Evolutionary conservation across 2,888 invertebrate genomes (phyloP).

Genomic region (Ditula angustiorana): DNA sequence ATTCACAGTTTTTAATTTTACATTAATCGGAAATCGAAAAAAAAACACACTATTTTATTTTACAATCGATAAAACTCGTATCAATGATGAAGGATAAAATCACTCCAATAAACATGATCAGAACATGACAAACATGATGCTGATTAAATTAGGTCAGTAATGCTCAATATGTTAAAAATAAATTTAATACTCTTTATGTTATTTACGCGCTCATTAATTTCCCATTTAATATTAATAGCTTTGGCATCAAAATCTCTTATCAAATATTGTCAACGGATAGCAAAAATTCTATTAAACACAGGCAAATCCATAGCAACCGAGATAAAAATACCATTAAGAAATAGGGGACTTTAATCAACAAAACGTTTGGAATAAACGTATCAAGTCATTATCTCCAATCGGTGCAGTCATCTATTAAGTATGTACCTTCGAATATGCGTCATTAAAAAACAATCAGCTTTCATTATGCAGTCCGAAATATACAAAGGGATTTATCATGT

Average conservation of each 20-base stretch:
- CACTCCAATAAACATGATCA: too few species aligned
- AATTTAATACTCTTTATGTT: not conserved
- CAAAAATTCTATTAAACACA: not conserved
- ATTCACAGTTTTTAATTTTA: too few species aligned
- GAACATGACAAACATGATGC: too few species aligned
- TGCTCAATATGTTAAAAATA: too few species aligned
- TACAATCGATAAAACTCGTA: too few species aligned
- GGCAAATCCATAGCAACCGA: constrained; percentile 4
- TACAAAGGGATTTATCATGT: not conserved
- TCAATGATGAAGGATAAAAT: too few species aligned
- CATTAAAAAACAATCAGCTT: constrained; percentile 28
- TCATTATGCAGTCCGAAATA: not conserved
- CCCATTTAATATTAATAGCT: not conserved
- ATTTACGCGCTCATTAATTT: not conserved
- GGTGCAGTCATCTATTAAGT: constrained; percentile 1
- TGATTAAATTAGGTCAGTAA: too few species aligned
- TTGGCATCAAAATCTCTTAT: not conserved
- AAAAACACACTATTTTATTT: too few species aligned
- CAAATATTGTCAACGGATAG: not conserved
- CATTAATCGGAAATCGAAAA: too few species aligned
- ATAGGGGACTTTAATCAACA: not conserved
- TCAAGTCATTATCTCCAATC: constrained; percentile 8
- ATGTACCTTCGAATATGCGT: constrained; percentile 2
- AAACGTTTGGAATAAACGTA: not conserved
- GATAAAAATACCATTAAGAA: constrained; percentile 23